phyloP scores from a whole-genome alignment of 2,113 vertebrate genomes.

The Protobothrops mucrosquamatus region DNA sequence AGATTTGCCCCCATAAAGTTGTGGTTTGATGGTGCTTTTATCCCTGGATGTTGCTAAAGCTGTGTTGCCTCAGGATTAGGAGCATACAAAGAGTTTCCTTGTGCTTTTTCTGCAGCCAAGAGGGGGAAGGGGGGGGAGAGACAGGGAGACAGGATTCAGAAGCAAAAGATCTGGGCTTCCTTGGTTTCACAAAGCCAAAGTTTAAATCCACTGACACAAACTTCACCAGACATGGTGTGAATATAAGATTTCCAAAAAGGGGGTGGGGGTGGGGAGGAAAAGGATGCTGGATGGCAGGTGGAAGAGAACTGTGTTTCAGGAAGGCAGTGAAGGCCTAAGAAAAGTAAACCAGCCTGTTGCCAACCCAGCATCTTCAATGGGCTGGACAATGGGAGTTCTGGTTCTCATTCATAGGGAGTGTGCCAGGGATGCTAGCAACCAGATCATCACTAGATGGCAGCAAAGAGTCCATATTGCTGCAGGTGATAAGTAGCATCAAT shows the following conservation, averaged over 20 bases:
- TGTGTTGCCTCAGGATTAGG: slow-evolving; percentile 94
- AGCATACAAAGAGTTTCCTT: slow-evolving; percentile 91
- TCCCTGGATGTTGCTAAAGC: slow-evolving; percentile 95
- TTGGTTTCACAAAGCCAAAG: slow-evolving; percentile 70
- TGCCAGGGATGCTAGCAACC: not conserved
- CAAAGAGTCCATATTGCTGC: not conserved
- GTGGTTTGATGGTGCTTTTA: slow-evolving; percentile 98
- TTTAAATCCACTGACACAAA: slow-evolving; percentile 75
- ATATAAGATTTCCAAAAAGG: slow-evolving; percentile 58
- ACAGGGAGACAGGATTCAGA: slow-evolving; percentile 75
- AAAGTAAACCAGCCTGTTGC: not conserved
- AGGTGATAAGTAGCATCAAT: not conserved
- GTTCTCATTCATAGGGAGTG: not conserved
- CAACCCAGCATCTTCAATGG: not conserved
- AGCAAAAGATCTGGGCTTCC: slow-evolving; percentile 66
- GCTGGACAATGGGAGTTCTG: not conserved
- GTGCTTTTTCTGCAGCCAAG: slow-evolving; percentile 85
- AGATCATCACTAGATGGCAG: not conserved
- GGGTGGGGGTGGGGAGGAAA: not conserved
- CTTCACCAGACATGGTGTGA: slow-evolving; percentile 65
- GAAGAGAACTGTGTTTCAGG: slow-evolving; percentile 35
- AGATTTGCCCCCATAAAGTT: slow-evolving; percentile 98
- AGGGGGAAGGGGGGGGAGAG: slow-evolving; percentile 75
- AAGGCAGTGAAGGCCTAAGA: not conserved
- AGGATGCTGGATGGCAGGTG: slow-evolving; percentile 15